phyloP scores from a whole-genome alignment of 2,888 invertebrate species.

The Deroplatys truncata region DNA sequence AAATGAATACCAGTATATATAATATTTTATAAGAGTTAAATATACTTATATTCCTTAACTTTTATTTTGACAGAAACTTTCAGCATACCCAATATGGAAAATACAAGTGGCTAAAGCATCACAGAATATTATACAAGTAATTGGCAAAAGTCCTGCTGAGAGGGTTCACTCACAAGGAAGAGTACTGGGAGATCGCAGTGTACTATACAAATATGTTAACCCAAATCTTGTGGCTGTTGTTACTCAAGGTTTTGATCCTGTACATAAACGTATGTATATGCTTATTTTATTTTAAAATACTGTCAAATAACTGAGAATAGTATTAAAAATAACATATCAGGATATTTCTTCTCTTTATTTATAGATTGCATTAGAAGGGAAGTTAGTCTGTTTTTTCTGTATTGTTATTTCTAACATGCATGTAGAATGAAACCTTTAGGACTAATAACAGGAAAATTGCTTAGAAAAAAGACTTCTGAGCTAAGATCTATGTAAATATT shows the following conservation, averaged over 20 bases:
- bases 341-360: no score
- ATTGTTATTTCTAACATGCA: no score
- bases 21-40: no score
- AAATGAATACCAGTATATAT: no score
- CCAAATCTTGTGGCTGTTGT: slow-evolving; percentile 90
- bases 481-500: no score
- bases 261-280: slow-evolving; percentile 63
- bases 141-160: slow-evolving; percentile 63
- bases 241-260: slow-evolving; percentile 68
- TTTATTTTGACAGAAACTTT: slow-evolving; percentile 49
- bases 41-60: no score
- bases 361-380: neutral
- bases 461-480: no score
- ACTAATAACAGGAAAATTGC: no score
- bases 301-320: no score
- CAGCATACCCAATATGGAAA: slow-evolving; percentile 69
- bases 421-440: no score
- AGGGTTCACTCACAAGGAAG: slow-evolving; percentile 91
- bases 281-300: neutral
- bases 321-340: no score
- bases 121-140: slow-evolving; percentile 60
- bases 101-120: slow-evolving; percentile 54
- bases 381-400: no score
- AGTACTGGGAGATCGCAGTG: slow-evolving; percentile 91
- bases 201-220: slow-evolving; percentile 97